phyloP scores from a whole-genome alignment of 2,888 invertebrate species.

The Ecliptopera silaceata region DNA sequence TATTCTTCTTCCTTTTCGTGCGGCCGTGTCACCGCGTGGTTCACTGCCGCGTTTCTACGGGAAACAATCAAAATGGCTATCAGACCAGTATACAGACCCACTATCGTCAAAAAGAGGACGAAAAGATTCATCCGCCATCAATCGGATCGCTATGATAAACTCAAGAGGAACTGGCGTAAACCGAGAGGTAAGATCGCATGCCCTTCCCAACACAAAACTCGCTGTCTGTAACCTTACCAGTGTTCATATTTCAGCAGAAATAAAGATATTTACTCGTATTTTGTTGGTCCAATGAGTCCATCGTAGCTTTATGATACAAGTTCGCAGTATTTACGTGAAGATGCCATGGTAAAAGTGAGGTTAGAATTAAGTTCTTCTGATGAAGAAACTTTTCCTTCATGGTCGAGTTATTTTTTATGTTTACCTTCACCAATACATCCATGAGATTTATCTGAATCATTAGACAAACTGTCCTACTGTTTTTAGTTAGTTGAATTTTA shows the following conservation, averaged over 20 bases:
- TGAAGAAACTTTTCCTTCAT: background rate
- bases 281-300: constrained; percentile 36
- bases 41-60: constrained; percentile 68
- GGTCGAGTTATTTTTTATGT: background rate
- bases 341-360: constrained; percentile 12
- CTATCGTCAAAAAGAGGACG: constrained; percentile 97
- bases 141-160: constrained; percentile 98
- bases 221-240: constrained; percentile 3
- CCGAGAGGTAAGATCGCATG: constrained; percentile 89
- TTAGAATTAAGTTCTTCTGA: constrained; percentile 3
- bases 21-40: constrained; percentile 83
- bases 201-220: constrained; percentile 7
- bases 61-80: constrained; percentile 90
- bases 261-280: constrained; percentile 57
- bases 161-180: constrained; percentile 99
- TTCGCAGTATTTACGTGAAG: background rate
- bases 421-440: background rate
- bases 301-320: background rate
- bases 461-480: no score
- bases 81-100: constrained; percentile 93
- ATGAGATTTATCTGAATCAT: background rate
- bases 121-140: constrained; percentile 99
- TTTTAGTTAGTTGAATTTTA: no score
- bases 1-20: constrained; percentile 78
- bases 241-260: constrained; percentile 3